Base-by-base conservation (phyloP, 2,113 vertebrate genomes). In the Crypturellus undulatus region DNA sequence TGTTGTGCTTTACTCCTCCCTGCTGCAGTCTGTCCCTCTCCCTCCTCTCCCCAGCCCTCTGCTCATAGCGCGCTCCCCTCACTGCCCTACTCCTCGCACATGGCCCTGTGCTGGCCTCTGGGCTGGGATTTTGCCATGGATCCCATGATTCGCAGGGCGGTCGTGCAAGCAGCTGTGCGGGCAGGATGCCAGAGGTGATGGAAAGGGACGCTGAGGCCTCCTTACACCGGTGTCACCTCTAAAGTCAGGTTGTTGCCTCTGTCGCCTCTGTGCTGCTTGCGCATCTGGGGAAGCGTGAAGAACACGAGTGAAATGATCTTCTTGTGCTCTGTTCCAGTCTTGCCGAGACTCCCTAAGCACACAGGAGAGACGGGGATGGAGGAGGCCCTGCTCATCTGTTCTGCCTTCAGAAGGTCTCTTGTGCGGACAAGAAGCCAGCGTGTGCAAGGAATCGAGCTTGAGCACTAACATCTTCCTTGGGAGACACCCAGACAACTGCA, bases 381-480 rank as follows among this genome's bases (percentile, higher is more conserved):
- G 38, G 38, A 62, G 54, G 36, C 64, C 77, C 45, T 77, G 71
- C 58, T 56, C 63, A 2, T 47, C 34, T 38, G 32, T 69, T 49
- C 49, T 67, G 42, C 42, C 0, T 4, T 63, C 19, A 13, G 20
- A 20, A 14, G 21, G n/a, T 36, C n/a, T 25, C 11, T 22, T 15
- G n/a, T 7, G n/a, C 60, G 34, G 36, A 51, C 38, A 56, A 59
- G 42, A 40, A 3, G 60, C 43, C 40, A 8, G 36, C 1, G 1
- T 26, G 78, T 34, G 6, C 0, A 0, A 60, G 71, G 54, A 77
- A 24, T 47, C 11, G 58, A 69, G 22, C n/a, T 15, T 65, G 64
- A 78, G 11, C 43, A 2, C 38, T 17, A 14, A 28, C 36, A 18
- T 5, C 3, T 6, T n/a, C 18, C 16, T 64, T 71, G 60, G 67